Evolutionary conservation across 30 jellyfish, hydroid and myxozoan species (phyloP).

Genomic region (Mastigias papua): DNA sequence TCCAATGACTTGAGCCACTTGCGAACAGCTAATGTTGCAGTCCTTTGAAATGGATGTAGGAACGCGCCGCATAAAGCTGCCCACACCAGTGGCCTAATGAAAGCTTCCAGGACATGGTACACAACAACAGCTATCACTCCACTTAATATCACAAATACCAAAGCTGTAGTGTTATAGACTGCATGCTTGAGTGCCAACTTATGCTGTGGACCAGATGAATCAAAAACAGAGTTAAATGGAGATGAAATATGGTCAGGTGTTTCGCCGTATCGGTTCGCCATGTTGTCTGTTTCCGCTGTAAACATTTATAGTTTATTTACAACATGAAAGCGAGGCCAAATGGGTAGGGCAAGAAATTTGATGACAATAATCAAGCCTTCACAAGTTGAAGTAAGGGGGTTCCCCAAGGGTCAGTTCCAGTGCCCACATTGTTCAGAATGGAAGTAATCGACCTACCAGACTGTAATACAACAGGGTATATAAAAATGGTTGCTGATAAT

Average conservation of each 20-base stretch:
- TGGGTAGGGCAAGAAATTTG: no score
- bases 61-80: conserved; percentile 96
- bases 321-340: neutral
- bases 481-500: no score
- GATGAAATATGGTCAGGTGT: conserved; percentile 72
- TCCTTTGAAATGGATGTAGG: conserved; percentile 86
- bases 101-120: conserved; percentile 87
- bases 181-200: conserved; percentile 90
- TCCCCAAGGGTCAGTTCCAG: no score
- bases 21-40: conserved; percentile 79
- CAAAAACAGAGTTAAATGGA: conserved; percentile 80
- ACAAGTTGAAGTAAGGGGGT: no score
- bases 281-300: neutral
- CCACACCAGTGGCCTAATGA: conserved; percentile 95
- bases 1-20: conserved; percentile 78
- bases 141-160: conserved; percentile 86
- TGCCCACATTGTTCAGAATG: no score
- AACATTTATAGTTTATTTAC: neutral
- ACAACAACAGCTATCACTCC: conserved; percentile 79
- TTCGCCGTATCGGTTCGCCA: conserved; percentile 8
- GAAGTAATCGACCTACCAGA: no score
- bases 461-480: no score
- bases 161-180: conserved; percentile 95
- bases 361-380: no score
- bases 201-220: conserved; percentile 86